phyloP scores from a whole-genome alignment of 1,140 invertebrate species.

The Drosophila pachea region DNA sequence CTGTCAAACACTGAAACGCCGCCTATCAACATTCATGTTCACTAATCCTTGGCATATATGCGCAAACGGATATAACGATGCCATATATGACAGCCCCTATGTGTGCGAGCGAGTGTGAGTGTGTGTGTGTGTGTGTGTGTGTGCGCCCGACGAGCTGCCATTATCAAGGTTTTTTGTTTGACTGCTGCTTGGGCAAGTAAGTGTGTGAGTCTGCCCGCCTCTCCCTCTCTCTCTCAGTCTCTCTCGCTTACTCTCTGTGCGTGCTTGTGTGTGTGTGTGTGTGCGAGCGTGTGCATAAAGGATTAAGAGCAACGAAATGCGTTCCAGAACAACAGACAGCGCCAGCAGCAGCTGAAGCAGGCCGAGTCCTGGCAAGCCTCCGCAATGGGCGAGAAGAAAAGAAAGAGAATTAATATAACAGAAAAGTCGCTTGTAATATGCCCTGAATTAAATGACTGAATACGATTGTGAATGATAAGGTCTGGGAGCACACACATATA shows the following conservation, averaged over 20 bases:
- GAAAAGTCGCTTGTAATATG: constrained; percentile 7
- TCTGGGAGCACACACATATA: too few relatives aligned
- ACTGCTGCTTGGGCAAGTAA: constrained; percentile 10
- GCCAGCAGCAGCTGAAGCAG: constrained; percentile 8
- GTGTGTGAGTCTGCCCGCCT: not conserved
- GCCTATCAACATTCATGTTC: constrained; percentile 73
- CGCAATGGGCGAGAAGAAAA: constrained; percentile 17
- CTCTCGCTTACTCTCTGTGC: too few relatives aligned
- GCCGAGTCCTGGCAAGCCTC: constrained; percentile 5
- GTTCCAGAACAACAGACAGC: constrained; percentile 39
- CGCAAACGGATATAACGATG: constrained; percentile 65
- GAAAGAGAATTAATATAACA: constrained; percentile 19
- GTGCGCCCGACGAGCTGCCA: constrained; percentile 48
- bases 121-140: constrained; percentile 15
- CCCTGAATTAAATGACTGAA: constrained; percentile 9
- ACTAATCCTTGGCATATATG: constrained; percentile 72
- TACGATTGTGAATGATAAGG: not conserved
- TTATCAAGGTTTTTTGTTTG: constrained; percentile 72
- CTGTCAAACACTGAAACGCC: constrained; percentile 70
- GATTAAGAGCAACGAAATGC: constrained; percentile 67
- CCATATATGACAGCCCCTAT: constrained; percentile 22
- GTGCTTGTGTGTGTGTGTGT: constrained; percentile 9
- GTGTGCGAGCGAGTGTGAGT: not conserved
- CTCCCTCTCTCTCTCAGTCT: too few relatives aligned
- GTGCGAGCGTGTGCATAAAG: constrained; percentile 57